Evolutionary conservation across 1,140 invertebrate genomes (phyloP), one percentile per base, ranked within the genome.

Genomic region (Hyles euphorbiae): DNA sequence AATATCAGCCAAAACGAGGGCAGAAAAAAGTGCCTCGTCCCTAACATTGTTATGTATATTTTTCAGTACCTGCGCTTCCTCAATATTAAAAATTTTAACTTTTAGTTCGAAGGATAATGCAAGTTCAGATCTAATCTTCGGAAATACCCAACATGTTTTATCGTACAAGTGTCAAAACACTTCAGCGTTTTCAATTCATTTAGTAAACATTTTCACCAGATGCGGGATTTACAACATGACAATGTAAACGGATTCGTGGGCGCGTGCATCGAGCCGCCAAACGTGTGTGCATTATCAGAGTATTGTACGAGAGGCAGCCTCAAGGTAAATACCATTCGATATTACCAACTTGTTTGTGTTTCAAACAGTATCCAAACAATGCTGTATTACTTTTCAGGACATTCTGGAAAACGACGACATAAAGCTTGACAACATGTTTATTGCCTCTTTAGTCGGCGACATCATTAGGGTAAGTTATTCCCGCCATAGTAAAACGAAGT

Each of bases 161-260:
- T 40, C 8, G 36, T 8, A 40, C 36, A 40, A 40, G 8, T 5
- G 8, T 40, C 36, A 40, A 40, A 40, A 40, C 8, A 40, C 36
- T 40, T 40, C 36, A 8, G 36, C 8, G 36, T 40, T 40, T 8
- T 8, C 36, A 22, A 8, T 40, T 40, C 5, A 40, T 1, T 53
- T 9, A 53, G 7, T 53, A 34, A n/a, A 53, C 3, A 36, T 34
- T 11, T 33, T 11, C 34, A 34, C 34, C 75, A 97, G 96, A 94
- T 98, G 91, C 88, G 96, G 55, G 96, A 98, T 83, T 88, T 98
- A 11, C 91, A 96, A 12, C 96, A 98, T 72, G 96, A 97, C 76
- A 98, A 98, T 81, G 90, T 98, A 46, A 97, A 97, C 76, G 93
- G 95, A 0, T 98, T 99, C 75, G 95, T 98, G 53, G 97, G 97